Percentiles rank a stretch among this genome's conserved stretches.
Evolutionary conservation across 2,113 vertebrate genomes (phyloP).

Genomic region (Anguilla japonica): DNA sequence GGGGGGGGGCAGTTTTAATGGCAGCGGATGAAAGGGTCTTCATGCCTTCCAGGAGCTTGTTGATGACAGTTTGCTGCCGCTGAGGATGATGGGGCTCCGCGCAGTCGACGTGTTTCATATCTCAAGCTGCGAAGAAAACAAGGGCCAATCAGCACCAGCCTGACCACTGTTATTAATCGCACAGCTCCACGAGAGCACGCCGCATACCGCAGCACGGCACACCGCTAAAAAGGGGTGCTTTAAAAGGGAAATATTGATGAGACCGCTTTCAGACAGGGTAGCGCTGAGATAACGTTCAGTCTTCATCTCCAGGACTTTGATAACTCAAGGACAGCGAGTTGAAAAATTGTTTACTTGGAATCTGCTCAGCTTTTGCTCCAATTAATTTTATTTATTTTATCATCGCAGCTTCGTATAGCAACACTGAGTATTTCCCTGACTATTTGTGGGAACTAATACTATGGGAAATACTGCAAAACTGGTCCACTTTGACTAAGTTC

Average conservation of each 20-base stretch:
- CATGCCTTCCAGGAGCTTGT: background rate
- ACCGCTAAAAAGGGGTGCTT: background rate
- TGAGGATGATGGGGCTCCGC: no score
- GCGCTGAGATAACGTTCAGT: no score
- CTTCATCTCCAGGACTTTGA: no score
- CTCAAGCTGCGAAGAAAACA: background rate
- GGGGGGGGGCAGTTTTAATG: no score
- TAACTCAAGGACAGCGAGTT: background rate
- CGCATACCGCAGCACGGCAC: background rate
- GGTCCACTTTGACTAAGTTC: background rate
- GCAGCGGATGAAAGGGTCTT: background rate
- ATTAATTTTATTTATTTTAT: background rate
- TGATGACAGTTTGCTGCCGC: background rate
- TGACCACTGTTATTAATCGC: background rate
- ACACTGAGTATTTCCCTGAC: background rate
- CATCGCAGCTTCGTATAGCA: background rate
- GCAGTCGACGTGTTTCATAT: background rate
- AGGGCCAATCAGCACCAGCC: background rate
- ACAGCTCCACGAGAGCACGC: background rate
- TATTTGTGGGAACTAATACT: background rate
- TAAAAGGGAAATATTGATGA: no score
- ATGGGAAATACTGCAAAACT: background rate
- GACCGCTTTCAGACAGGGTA: no score
- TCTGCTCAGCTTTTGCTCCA: no score
- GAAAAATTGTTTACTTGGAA: background rate